Evolutionary conservation across 2,888 invertebrate species (phyloP).

Genomic region (Noctua comes): DNA sequence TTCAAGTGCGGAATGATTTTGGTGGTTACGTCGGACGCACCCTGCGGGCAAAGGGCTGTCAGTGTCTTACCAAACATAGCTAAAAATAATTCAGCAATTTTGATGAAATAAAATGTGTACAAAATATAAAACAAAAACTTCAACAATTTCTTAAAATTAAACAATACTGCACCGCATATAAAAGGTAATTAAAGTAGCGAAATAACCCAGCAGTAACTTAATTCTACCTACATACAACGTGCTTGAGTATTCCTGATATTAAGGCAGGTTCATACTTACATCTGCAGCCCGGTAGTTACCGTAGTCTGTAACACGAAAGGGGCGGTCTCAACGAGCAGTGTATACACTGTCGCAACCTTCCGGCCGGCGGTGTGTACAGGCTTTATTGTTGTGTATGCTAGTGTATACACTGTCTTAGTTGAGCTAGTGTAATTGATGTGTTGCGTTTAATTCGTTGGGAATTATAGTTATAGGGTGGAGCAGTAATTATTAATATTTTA

Average conservation of each 20-base stretch:
- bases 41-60: too few relatives aligned
- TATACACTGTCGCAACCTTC: slow-evolving; percentile 70
- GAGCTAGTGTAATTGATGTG: slow-evolving; percentile 48
- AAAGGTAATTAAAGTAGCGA: slow-evolving; percentile 20
- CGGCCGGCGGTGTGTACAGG: slow-evolving; percentile 54
- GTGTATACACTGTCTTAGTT: slow-evolving; percentile 53
- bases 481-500: slow-evolving; percentile 7
- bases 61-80: too few relatives aligned
- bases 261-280: slow-evolving; percentile 65
- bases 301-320: slow-evolving; percentile 77
- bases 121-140: slow-evolving; percentile 6
- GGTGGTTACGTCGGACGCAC: too few relatives aligned
- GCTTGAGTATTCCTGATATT: slow-evolving; percentile 61
- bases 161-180: slow-evolving; percentile 16
- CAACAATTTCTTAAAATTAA: slow-evolving; percentile 3
- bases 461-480: slow-evolving; percentile 2
- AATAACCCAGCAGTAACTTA: slow-evolving; percentile 33
- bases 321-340: slow-evolving; percentile 74
- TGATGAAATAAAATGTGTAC: background rate
- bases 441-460: slow-evolving; percentile 30
- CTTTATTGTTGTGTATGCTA: slow-evolving; percentile 58
- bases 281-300: slow-evolving; percentile 65
- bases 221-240: slow-evolving; percentile 41
- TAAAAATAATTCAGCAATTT: too few relatives aligned
- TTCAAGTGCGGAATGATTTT: too few relatives aligned